phyloP scores from a whole-genome alignment of 2,888 invertebrate genomes.

The Cheilosia soror region DNA sequence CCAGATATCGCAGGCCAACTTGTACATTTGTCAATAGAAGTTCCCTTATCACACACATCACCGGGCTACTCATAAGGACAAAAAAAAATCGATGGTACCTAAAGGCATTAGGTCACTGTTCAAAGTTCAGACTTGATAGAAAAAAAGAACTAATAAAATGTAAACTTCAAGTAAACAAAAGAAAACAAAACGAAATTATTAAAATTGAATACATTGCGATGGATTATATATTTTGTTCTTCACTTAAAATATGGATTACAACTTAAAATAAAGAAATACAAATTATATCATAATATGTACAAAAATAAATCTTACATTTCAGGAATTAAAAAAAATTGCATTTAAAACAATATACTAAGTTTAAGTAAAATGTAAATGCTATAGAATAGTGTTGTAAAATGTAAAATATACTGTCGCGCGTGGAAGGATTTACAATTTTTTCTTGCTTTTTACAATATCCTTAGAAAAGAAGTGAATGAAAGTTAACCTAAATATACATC shows the following conservation, averaged over 20 bases:
- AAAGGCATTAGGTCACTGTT: no score
- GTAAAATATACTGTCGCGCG: slow-evolving; percentile 52
- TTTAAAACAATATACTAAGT: slow-evolving; percentile 9
- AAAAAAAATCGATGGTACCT: no score
- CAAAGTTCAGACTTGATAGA: no score
- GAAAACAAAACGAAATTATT: slow-evolving; percentile 29
- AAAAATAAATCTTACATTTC: slow-evolving; percentile 47
- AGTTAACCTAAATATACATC: slow-evolving; percentile 39
- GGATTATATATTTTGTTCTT: slow-evolving; percentile 6
- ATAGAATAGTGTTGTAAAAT: slow-evolving; percentile 12
- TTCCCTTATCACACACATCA: no score
- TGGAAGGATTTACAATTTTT: slow-evolving; percentile 49
- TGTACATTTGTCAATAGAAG: no score
- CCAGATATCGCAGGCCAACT: no score
- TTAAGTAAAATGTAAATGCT: slow-evolving; percentile 34
- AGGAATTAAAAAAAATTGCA: slow-evolving; percentile 48
- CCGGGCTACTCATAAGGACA: no score
- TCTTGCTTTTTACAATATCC: neutral
- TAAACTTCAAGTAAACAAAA: neutral
- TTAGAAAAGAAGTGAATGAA: slow-evolving; percentile 22
- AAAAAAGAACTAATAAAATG: no score
- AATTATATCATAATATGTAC: slow-evolving; percentile 23
- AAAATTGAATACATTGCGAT: slow-evolving; percentile 19
- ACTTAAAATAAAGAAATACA: slow-evolving; percentile 41
- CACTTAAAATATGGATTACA: slow-evolving; percentile 28